These are phyloP conservation scores for Ivindomyrus marchei DNA, from an alignment of 2,113 vertebrate genomes.

Conservation along the genomic window DNA sequence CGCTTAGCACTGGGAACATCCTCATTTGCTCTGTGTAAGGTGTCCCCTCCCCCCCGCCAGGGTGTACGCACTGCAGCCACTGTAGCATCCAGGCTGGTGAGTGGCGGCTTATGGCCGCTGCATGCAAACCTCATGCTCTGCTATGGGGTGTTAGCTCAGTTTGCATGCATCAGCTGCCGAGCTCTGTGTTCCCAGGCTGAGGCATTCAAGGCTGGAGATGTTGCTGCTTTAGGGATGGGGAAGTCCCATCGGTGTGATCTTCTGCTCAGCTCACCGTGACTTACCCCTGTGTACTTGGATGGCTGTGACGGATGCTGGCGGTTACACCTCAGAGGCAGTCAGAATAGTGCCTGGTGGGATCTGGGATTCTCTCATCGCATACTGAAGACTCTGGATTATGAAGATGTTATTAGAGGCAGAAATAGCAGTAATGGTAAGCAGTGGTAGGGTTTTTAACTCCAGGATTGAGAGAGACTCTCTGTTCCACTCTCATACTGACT, in stretches of 20 bases:
- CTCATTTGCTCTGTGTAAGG: neutral
- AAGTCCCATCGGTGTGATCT: neutral
- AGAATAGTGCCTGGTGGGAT: neutral
- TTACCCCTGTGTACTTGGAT: neutral
- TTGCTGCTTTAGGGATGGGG: neutral
- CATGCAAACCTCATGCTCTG: neutral
- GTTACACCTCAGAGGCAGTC: neutral
- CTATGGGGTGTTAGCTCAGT: neutral
- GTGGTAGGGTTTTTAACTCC: neutral
- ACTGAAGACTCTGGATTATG: neutral
- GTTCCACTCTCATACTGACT: neutral
- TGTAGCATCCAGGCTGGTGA: constrained; percentile 12
- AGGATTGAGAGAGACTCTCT: neutral
- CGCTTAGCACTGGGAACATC: neutral
- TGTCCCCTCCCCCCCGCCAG: neutral
- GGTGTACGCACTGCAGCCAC: constrained; percentile 17
- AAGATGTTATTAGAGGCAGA: neutral
- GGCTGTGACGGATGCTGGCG: neutral
- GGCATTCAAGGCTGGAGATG: neutral
- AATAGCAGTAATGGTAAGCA: neutral
- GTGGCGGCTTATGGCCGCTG: neutral
- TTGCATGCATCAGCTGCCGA: neutral
- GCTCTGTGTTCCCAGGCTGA: neutral
- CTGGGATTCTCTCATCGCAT: neutral
- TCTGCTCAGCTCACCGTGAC: neutral